Conservation (phyloP, 2,797 vertebrate species). For the Intellagama lesueurii region DNA sequence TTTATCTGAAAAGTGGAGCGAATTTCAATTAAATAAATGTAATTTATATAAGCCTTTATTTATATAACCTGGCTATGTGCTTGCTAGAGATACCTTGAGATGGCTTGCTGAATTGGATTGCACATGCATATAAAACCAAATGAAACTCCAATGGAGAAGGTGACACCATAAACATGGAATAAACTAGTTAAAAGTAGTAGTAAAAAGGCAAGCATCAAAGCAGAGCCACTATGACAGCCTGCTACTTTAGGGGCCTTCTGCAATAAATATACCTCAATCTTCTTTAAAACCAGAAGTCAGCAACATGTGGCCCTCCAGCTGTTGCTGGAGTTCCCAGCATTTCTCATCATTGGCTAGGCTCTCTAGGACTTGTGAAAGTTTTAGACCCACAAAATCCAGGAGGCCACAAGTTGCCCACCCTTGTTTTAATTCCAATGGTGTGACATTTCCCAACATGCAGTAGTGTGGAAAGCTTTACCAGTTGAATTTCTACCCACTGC, state of each 20-base stretch:
- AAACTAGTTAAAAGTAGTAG: background rate
- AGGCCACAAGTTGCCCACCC: background rate
- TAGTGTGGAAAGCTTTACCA: background rate
- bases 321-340: no score
- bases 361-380: no score
- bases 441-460: background rate
- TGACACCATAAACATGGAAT: background rate
- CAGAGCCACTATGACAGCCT: background rate
- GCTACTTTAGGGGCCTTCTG: background rate
- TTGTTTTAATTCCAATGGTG: background rate
- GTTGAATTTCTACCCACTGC: background rate
- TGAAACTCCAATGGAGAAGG: background rate
- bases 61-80: background rate
- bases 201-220: background rate
- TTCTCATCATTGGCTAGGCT: no score
- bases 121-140: background rate
- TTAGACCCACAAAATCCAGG: no score
- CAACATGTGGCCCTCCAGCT: no score
- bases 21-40: background rate
- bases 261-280: background rate
- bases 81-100: background rate
- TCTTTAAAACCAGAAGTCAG: background rate
- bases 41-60: background rate
- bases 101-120: no score
- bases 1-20: background rate